These are phyloP conservation scores for Philaenus spumarius DNA, from an alignment of 1,140 invertebrate species.

Conservation along the genomic window DNA sequence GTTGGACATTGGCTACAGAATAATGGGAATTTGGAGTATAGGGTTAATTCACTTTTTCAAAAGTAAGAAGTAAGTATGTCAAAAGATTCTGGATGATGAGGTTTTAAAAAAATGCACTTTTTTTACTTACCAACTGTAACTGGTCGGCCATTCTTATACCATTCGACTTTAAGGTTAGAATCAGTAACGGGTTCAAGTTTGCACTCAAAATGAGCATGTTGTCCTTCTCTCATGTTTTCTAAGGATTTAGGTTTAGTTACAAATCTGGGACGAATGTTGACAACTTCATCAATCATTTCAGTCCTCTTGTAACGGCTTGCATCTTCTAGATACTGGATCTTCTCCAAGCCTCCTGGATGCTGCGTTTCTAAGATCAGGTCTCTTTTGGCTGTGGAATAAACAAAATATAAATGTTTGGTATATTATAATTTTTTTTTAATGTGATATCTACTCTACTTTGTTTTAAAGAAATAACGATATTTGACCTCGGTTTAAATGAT, in stretches of 20 bases:
- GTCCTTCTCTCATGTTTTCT: constrained; percentile 79
- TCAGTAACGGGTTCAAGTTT: constrained; percentile 95
- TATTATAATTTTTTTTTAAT: neutral
- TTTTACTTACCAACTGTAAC: constrained; percentile 63
- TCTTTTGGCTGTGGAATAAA: constrained; percentile 57
- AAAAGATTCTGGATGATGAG: too few species aligned
- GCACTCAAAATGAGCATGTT: constrained; percentile 95
- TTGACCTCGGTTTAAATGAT: neutral
- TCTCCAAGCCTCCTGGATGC: constrained; percentile 78
- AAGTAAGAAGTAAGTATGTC: too few species aligned
- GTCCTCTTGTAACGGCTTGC: constrained; percentile 74
- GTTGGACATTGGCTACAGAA: too few species aligned
- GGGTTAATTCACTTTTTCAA: too few species aligned
- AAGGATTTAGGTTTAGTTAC: constrained; percentile 78
- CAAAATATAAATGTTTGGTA: neutral
- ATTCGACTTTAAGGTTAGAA: constrained; percentile 87
- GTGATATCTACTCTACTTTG: too few species aligned
- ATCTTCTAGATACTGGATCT: constrained; percentile 88
- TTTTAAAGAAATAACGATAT: neutral
- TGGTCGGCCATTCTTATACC: constrained; percentile 86
- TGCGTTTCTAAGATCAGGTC: constrained; percentile 78
- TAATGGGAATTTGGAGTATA: too few species aligned
- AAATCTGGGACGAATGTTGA: constrained; percentile 75
- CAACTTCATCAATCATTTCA: constrained; percentile 74
- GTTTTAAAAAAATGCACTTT: too few species aligned